phyloP scores from a whole-genome alignment of 53 echinoderm and acorn worm genomes.

The Crossaster papposus region DNA sequence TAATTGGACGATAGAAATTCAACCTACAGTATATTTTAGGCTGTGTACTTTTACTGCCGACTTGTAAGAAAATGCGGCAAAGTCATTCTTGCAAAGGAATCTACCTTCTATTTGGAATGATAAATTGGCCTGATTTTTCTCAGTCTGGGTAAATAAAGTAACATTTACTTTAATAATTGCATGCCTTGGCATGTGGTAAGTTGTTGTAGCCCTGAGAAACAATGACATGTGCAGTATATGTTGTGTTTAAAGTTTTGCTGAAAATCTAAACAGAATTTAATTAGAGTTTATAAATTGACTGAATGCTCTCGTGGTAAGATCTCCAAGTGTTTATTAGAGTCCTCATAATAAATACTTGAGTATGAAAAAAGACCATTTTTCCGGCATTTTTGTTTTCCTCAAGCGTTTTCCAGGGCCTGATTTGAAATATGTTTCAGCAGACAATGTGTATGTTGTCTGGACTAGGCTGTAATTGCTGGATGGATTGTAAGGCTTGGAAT shows the following conservation, averaged over 20 bases:
- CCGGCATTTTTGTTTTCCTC: too few species aligned
- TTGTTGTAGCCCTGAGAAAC: too few species aligned
- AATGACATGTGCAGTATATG: not conserved
- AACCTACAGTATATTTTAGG: not conserved
- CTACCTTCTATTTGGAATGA: not conserved
- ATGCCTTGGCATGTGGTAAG: not conserved
- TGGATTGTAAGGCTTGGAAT: not conserved
- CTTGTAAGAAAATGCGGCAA: not conserved
- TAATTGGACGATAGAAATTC: constrained; percentile 2
- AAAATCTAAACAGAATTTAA: not conserved
- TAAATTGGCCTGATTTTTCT: not conserved
- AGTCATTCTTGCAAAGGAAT: not conserved
- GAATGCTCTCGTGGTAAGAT: too few species aligned
- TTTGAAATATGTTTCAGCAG: not conserved
- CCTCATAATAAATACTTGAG: too few species aligned
- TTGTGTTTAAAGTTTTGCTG: not conserved
- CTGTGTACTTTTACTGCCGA: not conserved
- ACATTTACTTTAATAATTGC: not conserved
- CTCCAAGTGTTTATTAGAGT: too few species aligned
- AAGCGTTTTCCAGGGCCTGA: too few species aligned
- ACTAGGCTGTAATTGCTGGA: not conserved
- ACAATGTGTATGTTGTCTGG: not conserved
- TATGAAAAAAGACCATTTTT: too few species aligned
- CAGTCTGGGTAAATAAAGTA: not conserved
- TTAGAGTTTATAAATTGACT: not conserved